phyloP scores from a whole-genome alignment of 1,140 invertebrate genomes.

The Drosophila setifemur region DNA sequence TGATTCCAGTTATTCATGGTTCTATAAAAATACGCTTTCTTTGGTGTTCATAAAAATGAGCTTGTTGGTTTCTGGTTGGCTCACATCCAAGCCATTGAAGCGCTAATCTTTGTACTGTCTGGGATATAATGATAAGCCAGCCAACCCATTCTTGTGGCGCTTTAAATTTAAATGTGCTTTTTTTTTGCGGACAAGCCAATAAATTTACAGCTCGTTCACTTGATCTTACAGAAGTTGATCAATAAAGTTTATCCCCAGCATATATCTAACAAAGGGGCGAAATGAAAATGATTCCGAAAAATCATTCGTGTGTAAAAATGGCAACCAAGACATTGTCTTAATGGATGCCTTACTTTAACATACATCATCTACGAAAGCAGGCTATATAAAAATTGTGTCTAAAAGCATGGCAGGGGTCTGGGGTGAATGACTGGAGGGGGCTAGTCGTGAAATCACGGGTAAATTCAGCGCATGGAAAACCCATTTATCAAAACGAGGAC shows the following conservation, averaged over 20 bases:
- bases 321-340: constrained; percentile 36
- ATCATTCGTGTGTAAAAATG: constrained; percentile 60
- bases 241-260: constrained; percentile 61
- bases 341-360: constrained; percentile 31
- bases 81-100: constrained; percentile 22
- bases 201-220: constrained; percentile 54
- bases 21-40: not conserved
- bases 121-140: constrained; percentile 54
- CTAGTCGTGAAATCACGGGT: not conserved
- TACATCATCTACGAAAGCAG: constrained; percentile 37
- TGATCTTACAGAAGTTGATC: constrained; percentile 51
- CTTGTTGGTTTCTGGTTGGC: constrained; percentile 15
- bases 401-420: not conserved
- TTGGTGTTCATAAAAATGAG: constrained; percentile 10
- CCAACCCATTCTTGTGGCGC: constrained; percentile 22
- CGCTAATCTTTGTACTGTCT: constrained; percentile 19
- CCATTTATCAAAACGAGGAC: constrained; percentile 63
- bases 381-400: constrained; percentile 33
- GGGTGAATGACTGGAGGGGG: constrained; percentile 2
- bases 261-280: constrained; percentile 6
- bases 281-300: constrained; percentile 50
- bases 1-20: not conserved
- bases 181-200: constrained; percentile 43
- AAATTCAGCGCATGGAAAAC: constrained; percentile 59
- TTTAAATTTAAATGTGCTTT: constrained; percentile 40